Conservation (phyloP, 2,113 vertebrate species). For the Cyprinus carpio region DNA sequence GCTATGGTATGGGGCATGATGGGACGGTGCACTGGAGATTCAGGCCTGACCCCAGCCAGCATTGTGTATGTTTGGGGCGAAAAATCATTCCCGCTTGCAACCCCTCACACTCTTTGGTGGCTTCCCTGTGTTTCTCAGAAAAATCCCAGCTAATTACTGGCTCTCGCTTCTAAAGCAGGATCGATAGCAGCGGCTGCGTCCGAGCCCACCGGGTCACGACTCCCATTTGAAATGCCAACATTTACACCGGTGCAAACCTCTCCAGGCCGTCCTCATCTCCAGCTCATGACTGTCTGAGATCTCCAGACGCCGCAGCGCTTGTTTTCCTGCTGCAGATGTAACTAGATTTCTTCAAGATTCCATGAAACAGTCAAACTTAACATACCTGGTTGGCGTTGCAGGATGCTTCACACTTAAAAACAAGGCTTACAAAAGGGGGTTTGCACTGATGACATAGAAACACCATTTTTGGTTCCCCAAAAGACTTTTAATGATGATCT, state of each 20-base stretch:
- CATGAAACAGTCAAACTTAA: neutral
- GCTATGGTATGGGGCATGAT: conserved; percentile 52
- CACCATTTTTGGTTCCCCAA: too few species aligned
- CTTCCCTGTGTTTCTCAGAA: conserved; percentile 15
- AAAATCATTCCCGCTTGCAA: conserved; percentile 21
- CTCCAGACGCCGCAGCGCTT: neutral
- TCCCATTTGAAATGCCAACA: conserved; percentile 55
- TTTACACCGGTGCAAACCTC: conserved; percentile 35
- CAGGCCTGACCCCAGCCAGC: neutral
- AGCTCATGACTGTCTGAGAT: neutral
- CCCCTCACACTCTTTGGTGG: too few species aligned
- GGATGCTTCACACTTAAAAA: too few species aligned
- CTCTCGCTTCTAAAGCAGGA: conserved; percentile 42
- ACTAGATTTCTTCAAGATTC: neutral
- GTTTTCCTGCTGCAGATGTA: neutral
- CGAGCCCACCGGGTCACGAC: conserved; percentile 30
- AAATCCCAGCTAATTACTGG: conserved; percentile 57
- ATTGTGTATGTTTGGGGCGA: neutral
- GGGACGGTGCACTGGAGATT: neutral
- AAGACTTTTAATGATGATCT: too few species aligned
- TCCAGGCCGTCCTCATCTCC: too few species aligned
- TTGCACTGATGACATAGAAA: too few species aligned
- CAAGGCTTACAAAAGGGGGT: too few species aligned
- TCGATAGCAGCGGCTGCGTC: conserved; percentile 50
- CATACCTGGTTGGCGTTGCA: too few species aligned